phyloP scores from a whole-genome alignment of 2,888 invertebrate species.

The Drosophila kambysellisi region DNA sequence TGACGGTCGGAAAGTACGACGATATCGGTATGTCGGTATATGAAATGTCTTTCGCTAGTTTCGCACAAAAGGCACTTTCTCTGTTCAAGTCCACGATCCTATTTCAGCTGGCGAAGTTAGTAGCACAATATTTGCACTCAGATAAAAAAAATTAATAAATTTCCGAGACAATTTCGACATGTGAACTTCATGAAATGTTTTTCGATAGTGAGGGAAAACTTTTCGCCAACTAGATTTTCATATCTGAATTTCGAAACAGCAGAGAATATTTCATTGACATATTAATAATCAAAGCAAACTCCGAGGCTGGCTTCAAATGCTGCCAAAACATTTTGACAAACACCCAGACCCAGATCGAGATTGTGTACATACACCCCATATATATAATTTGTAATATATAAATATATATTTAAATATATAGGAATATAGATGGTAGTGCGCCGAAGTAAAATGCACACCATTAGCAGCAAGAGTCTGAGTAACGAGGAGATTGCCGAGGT shows the following conservation, averaged over 20 bases:
- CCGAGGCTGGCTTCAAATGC: neutral
- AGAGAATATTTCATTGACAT: too few species aligned
- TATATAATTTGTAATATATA: neutral
- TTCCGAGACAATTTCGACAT: too few species aligned
- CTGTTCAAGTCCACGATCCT: slow-evolving; percentile 19
- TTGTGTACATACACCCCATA: neutral
- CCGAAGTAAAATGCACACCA: slow-evolving; percentile 52
- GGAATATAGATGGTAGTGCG: neutral
- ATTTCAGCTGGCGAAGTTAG: slow-evolving; percentile 11
- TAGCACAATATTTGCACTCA: slow-evolving; percentile 22
- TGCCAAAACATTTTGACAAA: neutral
- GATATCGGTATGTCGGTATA: slow-evolving; percentile 40
- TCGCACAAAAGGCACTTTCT: slow-evolving; percentile 49
- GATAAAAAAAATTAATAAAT: too few species aligned
- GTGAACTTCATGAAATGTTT: too few species aligned
- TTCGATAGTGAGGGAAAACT: too few species aligned
- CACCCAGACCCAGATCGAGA: neutral
- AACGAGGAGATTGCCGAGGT: slow-evolving; percentile 60
- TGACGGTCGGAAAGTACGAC: slow-evolving; percentile 38
- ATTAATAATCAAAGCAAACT: slow-evolving; percentile 18
- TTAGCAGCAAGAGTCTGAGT: slow-evolving; percentile 43
- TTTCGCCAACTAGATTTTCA: too few species aligned
- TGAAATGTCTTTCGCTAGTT: slow-evolving; percentile 45
- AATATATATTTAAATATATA: too few species aligned
- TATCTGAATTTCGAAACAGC: too few species aligned